These are phyloP conservation scores for Amniataba percoides DNA, from an alignment of 2,797 vertebrate genomes.

Conservation along the genomic window DNA sequence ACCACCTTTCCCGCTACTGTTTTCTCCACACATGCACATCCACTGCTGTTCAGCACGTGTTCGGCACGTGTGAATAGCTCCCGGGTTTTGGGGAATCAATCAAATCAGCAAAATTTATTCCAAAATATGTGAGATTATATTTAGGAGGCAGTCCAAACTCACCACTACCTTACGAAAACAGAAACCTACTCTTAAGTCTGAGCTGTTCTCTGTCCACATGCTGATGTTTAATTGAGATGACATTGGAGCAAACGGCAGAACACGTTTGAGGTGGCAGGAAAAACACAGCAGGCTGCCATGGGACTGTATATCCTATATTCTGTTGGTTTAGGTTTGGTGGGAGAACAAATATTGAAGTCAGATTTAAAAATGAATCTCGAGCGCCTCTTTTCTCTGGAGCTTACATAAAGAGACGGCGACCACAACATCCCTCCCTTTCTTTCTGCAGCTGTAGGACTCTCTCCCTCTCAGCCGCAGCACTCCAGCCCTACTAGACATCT, in stretches of 20 bases:
- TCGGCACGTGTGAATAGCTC: constrained; percentile 48
- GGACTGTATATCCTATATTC: constrained; percentile 59
- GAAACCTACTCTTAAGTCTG: constrained; percentile 52
- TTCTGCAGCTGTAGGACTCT: constrained; percentile 59
- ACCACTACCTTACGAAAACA: constrained; percentile 63
- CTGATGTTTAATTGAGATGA: constrained; percentile 72
- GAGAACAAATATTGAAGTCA: constrained; percentile 67
- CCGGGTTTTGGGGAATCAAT: constrained; percentile 58
- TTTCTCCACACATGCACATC: constrained; percentile 28
- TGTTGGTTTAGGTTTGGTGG: constrained; percentile 69
- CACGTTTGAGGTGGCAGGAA: constrained; percentile 72
- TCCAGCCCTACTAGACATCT: constrained; percentile 74
- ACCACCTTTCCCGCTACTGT: constrained; percentile 10
- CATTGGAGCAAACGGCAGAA: constrained; percentile 60
- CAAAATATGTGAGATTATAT: constrained; percentile 63
- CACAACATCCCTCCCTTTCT: constrained; percentile 66
- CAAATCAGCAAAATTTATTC: constrained; percentile 58
- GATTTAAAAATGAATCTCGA: constrained; percentile 56
- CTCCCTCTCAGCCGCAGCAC: constrained; percentile 61
- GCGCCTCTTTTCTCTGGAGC: constrained; percentile 60
- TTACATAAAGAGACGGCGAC: constrained; percentile 63
- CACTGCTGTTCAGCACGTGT: constrained; percentile 49
- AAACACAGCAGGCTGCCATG: constrained; percentile 65
- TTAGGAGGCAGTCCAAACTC: constrained; percentile 59
- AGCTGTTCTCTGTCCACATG: constrained; percentile 63